Base-by-base conservation (phyloP, 2,888 invertebrate species). In the Oligia strigilis region DNA sequence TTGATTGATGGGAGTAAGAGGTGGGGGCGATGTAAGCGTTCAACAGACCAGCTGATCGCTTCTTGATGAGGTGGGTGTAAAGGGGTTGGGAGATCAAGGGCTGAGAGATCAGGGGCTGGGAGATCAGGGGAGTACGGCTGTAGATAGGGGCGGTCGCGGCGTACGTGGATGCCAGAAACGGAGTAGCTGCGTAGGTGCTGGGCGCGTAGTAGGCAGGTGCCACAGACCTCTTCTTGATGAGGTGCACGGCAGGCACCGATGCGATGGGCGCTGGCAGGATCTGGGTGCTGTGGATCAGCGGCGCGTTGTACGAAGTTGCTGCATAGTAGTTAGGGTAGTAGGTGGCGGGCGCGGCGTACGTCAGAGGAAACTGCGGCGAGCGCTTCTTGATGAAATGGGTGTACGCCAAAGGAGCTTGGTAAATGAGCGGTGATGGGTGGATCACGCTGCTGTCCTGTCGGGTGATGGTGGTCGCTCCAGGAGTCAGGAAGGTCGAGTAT, bases 371-470 rank as follows among this genome's bases (percentile, higher is more conserved):
- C 74, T 85, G 89, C 9, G 92, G 78, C 60, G 93, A 93, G 6
- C 93, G 92, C 78, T 93, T 93, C 92, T 93, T 92, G 89, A 96
- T 94, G 85, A 92, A 92, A 86, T 95, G 95, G 36, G 92, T 82
- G 90, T 92, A 94, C 43, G 89, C 88, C 80, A 93, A 83, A 3
- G 94, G 94, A 14, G 93, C 78, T 58, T 92, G 90, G 90, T 94
- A 95, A 78, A 92, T 62, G 66, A 93, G 76, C n/a, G 96, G 95
- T 73, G 95, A 94, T 0, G 96, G 96, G 77, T 96, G 95, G 79
- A 96, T 92, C 92, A 96, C 94, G 87, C 95, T 96, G 94, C 94
- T 96, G 93, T 94, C 95, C 91, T 94, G 94, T 86, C 94, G 92
- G 55, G 94, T 90, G 90, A 95, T 94, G 69, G 93, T 94, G 17